phyloP scores from a whole-genome alignment of 2,113 vertebrate genomes.

The Prunella himalayana region DNA sequence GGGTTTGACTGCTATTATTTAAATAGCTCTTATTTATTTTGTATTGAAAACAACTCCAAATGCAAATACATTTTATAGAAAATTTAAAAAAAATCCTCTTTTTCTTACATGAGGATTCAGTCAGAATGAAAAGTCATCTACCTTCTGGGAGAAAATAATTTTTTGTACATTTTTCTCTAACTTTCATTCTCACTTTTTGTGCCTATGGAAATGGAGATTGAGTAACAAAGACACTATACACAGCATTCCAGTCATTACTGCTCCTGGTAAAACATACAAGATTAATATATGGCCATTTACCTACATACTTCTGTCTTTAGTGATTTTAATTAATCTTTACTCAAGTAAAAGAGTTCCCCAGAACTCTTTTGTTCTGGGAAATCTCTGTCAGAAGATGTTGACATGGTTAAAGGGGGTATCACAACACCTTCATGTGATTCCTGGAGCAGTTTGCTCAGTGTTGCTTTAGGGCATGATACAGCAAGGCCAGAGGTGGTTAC shows the following conservation, averaged over 20 bases:
- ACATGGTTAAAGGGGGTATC: background rate
- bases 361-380: background rate
- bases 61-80: background rate
- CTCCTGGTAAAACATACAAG: background rate
- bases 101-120: background rate
- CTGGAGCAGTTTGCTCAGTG: background rate
- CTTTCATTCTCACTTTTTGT: background rate
- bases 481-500: background rate
- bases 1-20: background rate
- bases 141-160: background rate
- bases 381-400: background rate
- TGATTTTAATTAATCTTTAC: background rate
- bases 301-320: background rate
- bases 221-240: background rate
- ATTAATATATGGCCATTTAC: background rate
- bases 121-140: background rate
- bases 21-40: background rate
- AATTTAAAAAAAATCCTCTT: background rate
- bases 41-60: background rate
- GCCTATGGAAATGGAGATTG: background rate
- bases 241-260: background rate
- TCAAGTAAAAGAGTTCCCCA: too few species aligned
- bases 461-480: rapidly evolving
- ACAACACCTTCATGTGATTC: too few species aligned
- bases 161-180: background rate